Percentiles rank a stretch among this genome's conserved stretches.
Conservation (phyloP, 2,888 invertebrate genomes). For the Agrochola macilenta region DNA sequence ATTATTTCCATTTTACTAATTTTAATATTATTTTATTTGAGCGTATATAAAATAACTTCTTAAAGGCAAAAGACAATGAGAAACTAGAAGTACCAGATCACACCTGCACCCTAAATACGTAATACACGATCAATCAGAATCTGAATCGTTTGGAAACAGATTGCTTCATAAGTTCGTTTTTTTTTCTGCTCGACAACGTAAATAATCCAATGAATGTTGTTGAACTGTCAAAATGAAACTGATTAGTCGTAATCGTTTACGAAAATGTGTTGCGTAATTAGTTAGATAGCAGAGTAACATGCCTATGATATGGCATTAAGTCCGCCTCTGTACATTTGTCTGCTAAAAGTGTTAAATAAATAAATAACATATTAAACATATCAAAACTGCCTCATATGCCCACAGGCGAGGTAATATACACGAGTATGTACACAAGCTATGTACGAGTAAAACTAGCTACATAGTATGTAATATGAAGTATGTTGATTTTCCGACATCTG, state of each 20-base stretch:
- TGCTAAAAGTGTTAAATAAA: not conserved
- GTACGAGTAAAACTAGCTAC: not conserved
- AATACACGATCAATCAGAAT: too few species aligned
- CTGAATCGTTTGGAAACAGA: too few species aligned
- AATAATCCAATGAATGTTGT: too few species aligned
- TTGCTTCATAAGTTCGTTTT: too few species aligned
- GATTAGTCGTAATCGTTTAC: too few species aligned
- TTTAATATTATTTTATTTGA: too few species aligned
- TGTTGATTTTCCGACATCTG: constrained; percentile 55
- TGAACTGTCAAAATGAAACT: too few species aligned
- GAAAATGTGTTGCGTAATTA: too few species aligned
- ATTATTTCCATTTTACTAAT: not conserved
- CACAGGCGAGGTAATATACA: constrained; percentile 11
- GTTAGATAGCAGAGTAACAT: not conserved
- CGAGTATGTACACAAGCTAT: constrained; percentile 9
- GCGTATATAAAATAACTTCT: not conserved
- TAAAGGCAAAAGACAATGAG: not conserved
- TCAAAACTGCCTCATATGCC: not conserved
- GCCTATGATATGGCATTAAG: not conserved
- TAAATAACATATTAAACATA: not conserved
- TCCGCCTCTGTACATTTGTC: not conserved
- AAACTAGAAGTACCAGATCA: not conserved
- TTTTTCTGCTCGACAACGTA: too few species aligned
- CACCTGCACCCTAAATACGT: too few species aligned
- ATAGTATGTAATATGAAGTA: constrained; percentile 30